Base-by-base conservation (phyloP, 2,797 vertebrate species). In the Acanthurus tractus region DNA sequence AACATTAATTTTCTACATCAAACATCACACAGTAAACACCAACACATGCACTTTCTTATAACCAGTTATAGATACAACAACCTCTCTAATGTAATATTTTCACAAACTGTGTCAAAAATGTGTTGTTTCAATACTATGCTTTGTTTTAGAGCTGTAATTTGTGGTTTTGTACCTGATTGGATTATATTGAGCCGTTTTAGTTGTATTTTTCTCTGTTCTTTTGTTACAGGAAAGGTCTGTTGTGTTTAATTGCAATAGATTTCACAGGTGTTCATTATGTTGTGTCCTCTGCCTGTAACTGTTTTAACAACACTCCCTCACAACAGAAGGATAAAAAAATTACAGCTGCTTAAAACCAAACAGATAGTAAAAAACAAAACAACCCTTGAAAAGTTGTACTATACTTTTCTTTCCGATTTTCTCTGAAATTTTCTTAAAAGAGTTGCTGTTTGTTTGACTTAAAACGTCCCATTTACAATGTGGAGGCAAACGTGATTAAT, bases 221-320 rank as follows among this genome's bases (percentile, higher is more conserved):
- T 63, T 65, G 40, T 74, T 46, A 23, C 63, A 57, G 22, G 54
- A 71, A 70, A 53, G 23, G 15, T 29, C 59, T 63, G 1, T 71
- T 81, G 52, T 71, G 53, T 38, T 58, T 18, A 3, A 66, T 46
- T 53, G 53, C 15, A 54, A 13, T 18, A 49, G 38, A 79, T 82
- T 65, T 78, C 63, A 45, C 68, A 76, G 62, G 52, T 74, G 74
- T 68, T 79, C 18, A 52, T 69, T 69, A 45, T 54, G 29, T 63
- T 38, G 11, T 63, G 54, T 63, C 29, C 38, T 25, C 12, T 20
- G 22, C 18, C 52, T 49, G 29, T 74, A 77, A 55, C 54, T 15
- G 25, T 61, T 67, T 46, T 38, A 70, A 29, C 59, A 57, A 53
- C 40, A 11, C 36, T 68, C 7, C 14, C 2, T 53, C 38, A 65